Percentiles rank a stretch among this genome's conserved stretches.
Conservation (phyloP, 2,797 vertebrate genomes). For the Periparus ater region DNA sequence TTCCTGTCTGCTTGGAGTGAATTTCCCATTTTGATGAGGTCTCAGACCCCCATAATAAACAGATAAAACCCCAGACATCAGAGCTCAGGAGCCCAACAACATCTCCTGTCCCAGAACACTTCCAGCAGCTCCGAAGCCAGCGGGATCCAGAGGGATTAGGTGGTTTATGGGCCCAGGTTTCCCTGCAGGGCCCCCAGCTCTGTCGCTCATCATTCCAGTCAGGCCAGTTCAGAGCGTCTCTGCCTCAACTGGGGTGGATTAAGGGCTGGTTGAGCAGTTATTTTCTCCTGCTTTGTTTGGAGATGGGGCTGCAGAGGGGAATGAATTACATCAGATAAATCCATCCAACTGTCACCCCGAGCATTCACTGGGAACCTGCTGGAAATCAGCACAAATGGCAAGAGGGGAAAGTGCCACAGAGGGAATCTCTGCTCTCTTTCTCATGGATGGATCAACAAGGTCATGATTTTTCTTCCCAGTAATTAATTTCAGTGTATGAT, state of each 20-base stretch:
- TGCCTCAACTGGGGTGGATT: conserved; percentile 15
- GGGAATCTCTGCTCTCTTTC: background rate
- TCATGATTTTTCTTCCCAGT: background rate
- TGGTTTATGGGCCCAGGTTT: background rate
- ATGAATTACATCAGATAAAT: background rate
- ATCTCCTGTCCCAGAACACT: background rate
- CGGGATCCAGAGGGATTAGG: background rate
- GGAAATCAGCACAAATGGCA: background rate
- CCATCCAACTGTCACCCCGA: background rate
- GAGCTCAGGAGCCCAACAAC: background rate
- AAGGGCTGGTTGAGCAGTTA: background rate
- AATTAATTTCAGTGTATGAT: conserved; percentile 49
- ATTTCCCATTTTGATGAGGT: background rate
- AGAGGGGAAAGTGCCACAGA: background rate
- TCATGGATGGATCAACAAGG: background rate
- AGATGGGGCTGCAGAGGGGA: conserved; percentile 39
- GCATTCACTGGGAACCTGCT: background rate
- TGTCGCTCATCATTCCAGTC: conserved; percentile 42
- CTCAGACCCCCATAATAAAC: accelerated
- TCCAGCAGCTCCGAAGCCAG: background rate
- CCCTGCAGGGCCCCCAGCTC: conserved; percentile 40
- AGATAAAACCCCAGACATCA: background rate
- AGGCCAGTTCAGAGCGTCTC: conserved; percentile 41
- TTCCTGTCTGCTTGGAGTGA: background rate
- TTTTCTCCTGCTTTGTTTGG: conserved; percentile 38